phyloP scores from a whole-genome alignment of 2,113 vertebrate genomes.

The Cynopterus brachyotis region DNA sequence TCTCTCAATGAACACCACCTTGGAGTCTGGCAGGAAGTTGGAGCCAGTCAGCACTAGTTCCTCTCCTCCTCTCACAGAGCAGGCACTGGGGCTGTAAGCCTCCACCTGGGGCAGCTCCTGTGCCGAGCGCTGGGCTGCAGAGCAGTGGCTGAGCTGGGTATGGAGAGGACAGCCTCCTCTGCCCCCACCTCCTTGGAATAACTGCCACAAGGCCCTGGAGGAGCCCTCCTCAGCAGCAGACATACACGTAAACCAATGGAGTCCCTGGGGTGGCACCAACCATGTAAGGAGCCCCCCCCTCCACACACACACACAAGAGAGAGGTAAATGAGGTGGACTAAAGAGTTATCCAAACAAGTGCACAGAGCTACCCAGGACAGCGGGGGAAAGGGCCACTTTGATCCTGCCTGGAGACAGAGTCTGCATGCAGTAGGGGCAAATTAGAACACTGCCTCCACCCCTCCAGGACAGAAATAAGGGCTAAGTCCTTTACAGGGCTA shows the following conservation, averaged over 20 bases:
- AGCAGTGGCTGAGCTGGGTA: neutral
- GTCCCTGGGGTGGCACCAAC: neutral
- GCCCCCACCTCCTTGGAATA: neutral
- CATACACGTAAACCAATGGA: neutral
- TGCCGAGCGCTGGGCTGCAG: conserved; percentile 93
- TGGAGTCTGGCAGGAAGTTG: conserved; percentile 93
- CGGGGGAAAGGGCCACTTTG: neutral
- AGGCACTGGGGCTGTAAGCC: conserved; percentile 89
- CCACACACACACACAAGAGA: neutral
- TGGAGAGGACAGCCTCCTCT: neutral
- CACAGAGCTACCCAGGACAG: neutral
- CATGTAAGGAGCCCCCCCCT: neutral
- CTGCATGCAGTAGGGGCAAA: neutral
- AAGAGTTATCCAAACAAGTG: neutral
- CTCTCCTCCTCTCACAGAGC: conserved; percentile 90
- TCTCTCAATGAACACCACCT: conserved; percentile 93
- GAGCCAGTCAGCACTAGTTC: conserved; percentile 90
- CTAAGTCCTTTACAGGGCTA: neutral
- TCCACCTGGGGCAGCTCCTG: conserved; percentile 95
- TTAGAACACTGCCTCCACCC: neutral
- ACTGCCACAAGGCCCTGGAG: neutral
- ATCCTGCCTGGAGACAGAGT: neutral
- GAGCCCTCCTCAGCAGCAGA: neutral
- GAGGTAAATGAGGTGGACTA: neutral
- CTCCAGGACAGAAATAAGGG: neutral